Evolutionary conservation across 2,113 vertebrate genomes (phyloP), one percentile per base, ranked within the genome.

Genomic region (Odocoileus hemionus): DNA sequence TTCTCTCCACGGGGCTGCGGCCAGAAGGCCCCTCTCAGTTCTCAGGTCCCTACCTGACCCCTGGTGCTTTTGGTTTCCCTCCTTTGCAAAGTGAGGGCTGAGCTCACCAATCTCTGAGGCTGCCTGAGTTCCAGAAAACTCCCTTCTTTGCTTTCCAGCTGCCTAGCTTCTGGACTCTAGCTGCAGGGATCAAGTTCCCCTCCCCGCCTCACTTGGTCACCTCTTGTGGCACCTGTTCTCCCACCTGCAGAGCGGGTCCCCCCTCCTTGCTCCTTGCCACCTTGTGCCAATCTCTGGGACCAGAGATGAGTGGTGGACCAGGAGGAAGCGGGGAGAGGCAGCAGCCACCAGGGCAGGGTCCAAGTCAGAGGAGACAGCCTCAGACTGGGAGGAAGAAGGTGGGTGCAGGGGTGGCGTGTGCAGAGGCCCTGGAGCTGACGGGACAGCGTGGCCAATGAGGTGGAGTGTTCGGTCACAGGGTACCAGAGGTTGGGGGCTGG

Each of bases 121-220:
- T 7, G 8, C 52, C 3, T 23, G 50, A 6, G 55, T 54, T 84
- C 60, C 45, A 12, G 76, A 67, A 85, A 67, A 55, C 23, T 70
- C 52, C 0, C 10, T 3, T 3, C 25, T 47, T 0, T 33, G n/a
- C 67, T 54, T 84, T 89, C 83, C 54, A 50, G 19, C 50, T 2
- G 1, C 36, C 54, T 1, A 3, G 54, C 61, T 58, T 76, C 83
- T 1, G 2, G 19, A 1, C 15, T 2, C 36, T 36, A 3, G 3
- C 26, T 52, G 58, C 50, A 13, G 50, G 52, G 43, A 17, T 5
- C 0, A 13, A 8, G 55, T 43, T 25, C 45, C 33, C 14, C 25
- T 57, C 6, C 1, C 10, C 5, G 8, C 13, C 28, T 28, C 39
- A 23, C 47, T 47, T 16, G 10, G 4, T 23, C 0, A 6, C 70